Conservation (phyloP, 2,888 invertebrate species). For the Andrena praecox region DNA sequence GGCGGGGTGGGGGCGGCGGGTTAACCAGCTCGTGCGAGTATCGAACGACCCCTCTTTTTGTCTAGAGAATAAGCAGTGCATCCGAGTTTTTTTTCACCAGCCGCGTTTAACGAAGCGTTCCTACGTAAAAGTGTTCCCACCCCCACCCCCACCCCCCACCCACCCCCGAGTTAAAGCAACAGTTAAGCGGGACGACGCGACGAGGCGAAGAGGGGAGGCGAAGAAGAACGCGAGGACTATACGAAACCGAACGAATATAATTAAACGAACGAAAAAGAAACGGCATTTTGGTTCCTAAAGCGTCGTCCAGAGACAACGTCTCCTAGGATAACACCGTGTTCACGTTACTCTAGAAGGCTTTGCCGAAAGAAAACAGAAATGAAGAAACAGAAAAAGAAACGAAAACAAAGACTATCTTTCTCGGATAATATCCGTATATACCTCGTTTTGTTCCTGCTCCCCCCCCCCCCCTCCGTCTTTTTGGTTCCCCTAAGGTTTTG, state of each 20-base stretch:
- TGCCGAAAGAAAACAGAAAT: neutral
- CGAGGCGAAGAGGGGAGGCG: neutral
- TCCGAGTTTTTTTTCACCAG: slow-evolving; percentile 31
- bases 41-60: slow-evolving; percentile 27
- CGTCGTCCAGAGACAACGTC: slow-evolving; percentile 52
- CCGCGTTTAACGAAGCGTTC: slow-evolving; percentile 15
- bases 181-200: slow-evolving; percentile 14
- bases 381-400: neutral
- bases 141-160: neutral
- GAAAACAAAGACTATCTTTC: slow-evolving; percentile 22
- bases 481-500: neutral
- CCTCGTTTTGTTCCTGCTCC: neutral
- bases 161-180: neutral
- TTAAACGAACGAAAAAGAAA: neutral
- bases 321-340: slow-evolving; percentile 45
- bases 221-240: slow-evolving; percentile 30
- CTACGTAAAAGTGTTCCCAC: slow-evolving; percentile 12
- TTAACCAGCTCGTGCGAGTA: slow-evolving; percentile 34
- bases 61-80: slow-evolving; percentile 24
- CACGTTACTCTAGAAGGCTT: slow-evolving; percentile 23
- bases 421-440: slow-evolving; percentile 20
- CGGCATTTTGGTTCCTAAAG: slow-evolving; percentile 69
- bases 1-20: neutral
- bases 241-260: neutral
- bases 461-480: slow-evolving; percentile 1